phyloP scores from a whole-genome alignment of 2,797 vertebrate species.

The Characodon lateralis region DNA sequence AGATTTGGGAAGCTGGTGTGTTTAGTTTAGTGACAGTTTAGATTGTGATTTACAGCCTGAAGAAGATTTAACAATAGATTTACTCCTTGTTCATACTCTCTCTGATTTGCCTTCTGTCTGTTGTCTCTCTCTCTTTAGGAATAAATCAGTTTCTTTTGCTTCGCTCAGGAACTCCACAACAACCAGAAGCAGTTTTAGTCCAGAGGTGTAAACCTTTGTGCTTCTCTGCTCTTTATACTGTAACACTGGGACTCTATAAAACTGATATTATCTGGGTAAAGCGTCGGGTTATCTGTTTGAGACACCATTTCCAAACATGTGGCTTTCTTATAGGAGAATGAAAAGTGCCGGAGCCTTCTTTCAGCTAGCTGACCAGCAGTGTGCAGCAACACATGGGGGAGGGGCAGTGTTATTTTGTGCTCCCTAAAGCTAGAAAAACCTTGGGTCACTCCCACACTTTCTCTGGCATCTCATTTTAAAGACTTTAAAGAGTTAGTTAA shows the following conservation, averaged over 20 bases:
- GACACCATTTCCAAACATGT: not conserved
- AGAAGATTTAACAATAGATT: not conserved
- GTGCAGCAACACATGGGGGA: not conserved
- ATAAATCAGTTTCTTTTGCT: not conserved
- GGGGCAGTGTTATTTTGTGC: not conserved
- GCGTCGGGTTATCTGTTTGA: not conserved
- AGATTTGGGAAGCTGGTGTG: not conserved
- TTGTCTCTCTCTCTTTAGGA: not conserved
- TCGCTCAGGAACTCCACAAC: not conserved
- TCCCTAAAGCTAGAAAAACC: not conserved
- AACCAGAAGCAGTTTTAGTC: not conserved
- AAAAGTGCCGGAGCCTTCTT: not conserved
- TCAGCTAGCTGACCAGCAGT: not conserved
- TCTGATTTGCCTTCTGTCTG: not conserved
- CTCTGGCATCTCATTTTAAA: not conserved
- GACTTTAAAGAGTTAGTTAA: not conserved
- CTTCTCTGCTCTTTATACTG: not conserved
- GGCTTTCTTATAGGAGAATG: too few species aligned
- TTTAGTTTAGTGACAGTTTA: not conserved
- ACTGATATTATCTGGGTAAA: not conserved
- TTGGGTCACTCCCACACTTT: not conserved
- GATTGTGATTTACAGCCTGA: not conserved
- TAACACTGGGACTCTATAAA: not conserved
- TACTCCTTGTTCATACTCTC: not conserved
- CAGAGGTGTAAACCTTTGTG: not conserved